Conservation (phyloP, 2,113 vertebrate species). For the Silurus meridionalis region DNA sequence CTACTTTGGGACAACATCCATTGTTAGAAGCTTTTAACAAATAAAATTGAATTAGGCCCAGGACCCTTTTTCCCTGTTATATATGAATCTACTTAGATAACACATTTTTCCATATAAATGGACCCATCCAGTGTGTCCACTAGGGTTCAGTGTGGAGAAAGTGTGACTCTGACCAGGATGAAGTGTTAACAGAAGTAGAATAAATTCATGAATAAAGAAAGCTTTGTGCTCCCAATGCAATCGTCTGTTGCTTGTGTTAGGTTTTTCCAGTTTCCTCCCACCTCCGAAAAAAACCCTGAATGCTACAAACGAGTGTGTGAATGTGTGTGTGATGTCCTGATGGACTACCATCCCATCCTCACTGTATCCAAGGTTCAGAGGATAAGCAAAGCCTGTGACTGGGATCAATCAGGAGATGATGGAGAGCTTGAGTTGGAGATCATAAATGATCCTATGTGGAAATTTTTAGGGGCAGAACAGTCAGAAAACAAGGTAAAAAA, state of each 20-base stretch:
- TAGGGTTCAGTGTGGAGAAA: not conserved
- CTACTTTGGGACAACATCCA: no score
- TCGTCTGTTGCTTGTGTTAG: not conserved
- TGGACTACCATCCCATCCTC: not conserved
- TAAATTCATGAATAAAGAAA: not conserved
- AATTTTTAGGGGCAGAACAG: not conserved
- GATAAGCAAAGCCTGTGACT: not conserved
- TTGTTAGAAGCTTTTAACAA: no score
- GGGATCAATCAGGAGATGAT: not conserved
- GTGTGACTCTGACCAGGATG: not conserved
- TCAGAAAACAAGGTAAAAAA: not conserved
- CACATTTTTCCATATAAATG: not conserved
- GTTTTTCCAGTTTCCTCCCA: not conserved
- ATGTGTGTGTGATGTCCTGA: not conserved
- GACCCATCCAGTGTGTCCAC: not conserved
- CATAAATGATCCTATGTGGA: not conserved
- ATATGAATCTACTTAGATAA: not conserved
- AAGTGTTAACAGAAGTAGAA: not conserved
- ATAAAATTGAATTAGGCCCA: no score
- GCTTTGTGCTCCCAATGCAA: not conserved
- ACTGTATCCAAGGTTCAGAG: not conserved
- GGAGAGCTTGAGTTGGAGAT: not conserved
- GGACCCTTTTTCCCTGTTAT: not conserved
- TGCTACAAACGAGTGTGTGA: not conserved
- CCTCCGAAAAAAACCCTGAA: not conserved